Evolutionary conservation across 2,888 invertebrate species (phyloP), one percentile per base, ranked within the genome.

Genomic region (Oligia fasciuncula): DNA sequence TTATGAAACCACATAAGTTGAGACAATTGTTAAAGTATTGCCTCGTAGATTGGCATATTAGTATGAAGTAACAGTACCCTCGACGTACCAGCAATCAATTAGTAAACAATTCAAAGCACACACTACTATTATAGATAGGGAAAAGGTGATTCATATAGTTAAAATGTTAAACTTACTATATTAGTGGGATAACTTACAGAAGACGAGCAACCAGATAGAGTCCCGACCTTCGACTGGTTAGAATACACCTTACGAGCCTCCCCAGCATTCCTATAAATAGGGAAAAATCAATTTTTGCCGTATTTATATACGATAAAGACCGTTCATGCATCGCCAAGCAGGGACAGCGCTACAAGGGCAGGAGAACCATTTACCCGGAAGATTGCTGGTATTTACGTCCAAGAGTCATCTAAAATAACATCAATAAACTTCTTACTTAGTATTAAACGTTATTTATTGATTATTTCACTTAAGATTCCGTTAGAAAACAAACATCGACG

Each of bases 171-270:
- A 46, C 60, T 76, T 63, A 72, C 78, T 69, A 73, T 70, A 83
- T 89, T 88, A 85, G 87, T 85, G 77, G 80, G 83, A 86, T 76
- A 88, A 97, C 97, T 97, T 97, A 98, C 98, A 91, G 98, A 98
- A 79, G 98, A 98, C 83, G 98, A 98, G 94, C 98, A 98, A 91
- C 97, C 97, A 77, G 98, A 98, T 66, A 97, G 97, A 90, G 97
- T 97, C 89, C 97, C 97, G 91, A 97, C 97, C 95, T 98, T 98
- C 84, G 97, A 97, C 94, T 96, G 96, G 94, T 94, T 95, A 95
- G 94, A 94, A 94, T 94, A 96, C 93, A 95, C 96, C 95, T 96
- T 96, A 92, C 96, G 95, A 93, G 94, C 92, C 86, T 97, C 96
- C 94, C 96, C 96, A 93, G 96, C 96, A 95, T 96, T 97, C 94